Percentiles rank a stretch among this genome's conserved stretches.
These are phyloP conservation scores for Atethmia centrago DNA, from an alignment of 2,888 invertebrate species.

Conservation along the genomic window DNA sequence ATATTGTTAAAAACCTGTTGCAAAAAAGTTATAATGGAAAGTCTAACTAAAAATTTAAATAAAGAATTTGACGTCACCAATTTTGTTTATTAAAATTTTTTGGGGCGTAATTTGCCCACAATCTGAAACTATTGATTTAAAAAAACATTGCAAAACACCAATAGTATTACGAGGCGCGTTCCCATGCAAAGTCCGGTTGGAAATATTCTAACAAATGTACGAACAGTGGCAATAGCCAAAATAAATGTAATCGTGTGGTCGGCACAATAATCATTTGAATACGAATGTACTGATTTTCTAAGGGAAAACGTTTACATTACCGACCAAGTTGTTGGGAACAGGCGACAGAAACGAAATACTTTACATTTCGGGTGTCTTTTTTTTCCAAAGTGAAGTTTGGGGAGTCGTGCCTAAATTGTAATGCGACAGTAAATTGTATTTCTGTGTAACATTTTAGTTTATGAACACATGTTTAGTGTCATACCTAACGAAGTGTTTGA, in stretches of 20 bases:
- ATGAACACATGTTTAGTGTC: neutral
- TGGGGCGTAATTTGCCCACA: neutral
- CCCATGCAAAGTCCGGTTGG: slow-evolving; percentile 72
- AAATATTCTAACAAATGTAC: slow-evolving; percentile 66
- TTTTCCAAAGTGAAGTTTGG: slow-evolving; percentile 23
- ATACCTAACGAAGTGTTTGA: neutral
- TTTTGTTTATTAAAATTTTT: neutral
- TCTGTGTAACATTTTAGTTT: neutral
- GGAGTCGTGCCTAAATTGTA: slow-evolving; percentile 23
- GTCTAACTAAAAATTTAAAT: neutral
- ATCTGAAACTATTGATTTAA: neutral
- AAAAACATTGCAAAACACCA: slow-evolving; percentile 18
- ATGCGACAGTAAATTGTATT: slow-evolving; percentile 12
- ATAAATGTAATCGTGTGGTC: slow-evolving; percentile 86
- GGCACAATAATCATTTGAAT: slow-evolving; percentile 90
- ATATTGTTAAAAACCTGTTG: neutral
- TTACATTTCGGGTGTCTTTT: slow-evolving; percentile 64
- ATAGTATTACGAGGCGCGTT: slow-evolving; percentile 43
- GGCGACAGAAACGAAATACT: slow-evolving; percentile 69
- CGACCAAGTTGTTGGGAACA: slow-evolving; percentile 53
- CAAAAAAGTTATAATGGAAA: neutral
- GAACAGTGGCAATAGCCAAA: slow-evolving; percentile 77
- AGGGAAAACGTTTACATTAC: slow-evolving; percentile 63
- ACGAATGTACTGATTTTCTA: slow-evolving; percentile 87
- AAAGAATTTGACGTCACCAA: neutral